These are phyloP conservation scores for Temnothorax longispinosus DNA, from an alignment of 1,140 invertebrate genomes.

Conservation along the genomic window DNA sequence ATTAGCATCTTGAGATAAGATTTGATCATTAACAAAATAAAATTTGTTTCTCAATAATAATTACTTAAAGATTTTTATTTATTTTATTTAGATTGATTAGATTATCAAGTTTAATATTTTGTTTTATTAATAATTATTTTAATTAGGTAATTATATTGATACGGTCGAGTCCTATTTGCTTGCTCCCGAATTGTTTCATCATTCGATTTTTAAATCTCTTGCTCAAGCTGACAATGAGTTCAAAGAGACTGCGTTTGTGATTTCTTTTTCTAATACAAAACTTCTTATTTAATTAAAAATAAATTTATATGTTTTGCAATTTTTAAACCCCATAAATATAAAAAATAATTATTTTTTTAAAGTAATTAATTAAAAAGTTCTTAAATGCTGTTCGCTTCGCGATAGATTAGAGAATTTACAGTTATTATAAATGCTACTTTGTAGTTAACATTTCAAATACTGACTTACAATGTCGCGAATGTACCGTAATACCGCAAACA, in stretches of 20 bases:
- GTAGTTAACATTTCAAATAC: background rate
- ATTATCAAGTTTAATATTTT: background rate
- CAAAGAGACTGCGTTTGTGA: background rate
- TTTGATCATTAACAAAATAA: background rate
- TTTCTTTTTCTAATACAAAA: background rate
- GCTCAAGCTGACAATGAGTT: background rate
- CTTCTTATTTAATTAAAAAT: background rate
- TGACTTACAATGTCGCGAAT: slow-evolving; percentile 12
- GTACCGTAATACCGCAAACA: slow-evolving; percentile 22
- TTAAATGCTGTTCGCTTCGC: background rate
- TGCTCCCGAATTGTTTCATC: background rate
- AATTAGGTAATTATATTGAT: background rate
- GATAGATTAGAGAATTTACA: background rate
- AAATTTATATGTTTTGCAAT: background rate
- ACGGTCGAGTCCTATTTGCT: background rate
- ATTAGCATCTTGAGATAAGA: background rate
- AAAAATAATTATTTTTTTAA: background rate
- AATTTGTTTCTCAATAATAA: background rate
- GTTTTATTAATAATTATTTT: background rate
- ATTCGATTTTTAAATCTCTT: background rate
- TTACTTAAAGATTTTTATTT: background rate
- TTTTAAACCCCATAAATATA: background rate
- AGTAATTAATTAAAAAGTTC: background rate
- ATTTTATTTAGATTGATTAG: background rate
- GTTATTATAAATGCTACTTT: background rate